phyloP scores from a whole-genome alignment of 2,113 vertebrate genomes.

The Lophura nycthemera region DNA sequence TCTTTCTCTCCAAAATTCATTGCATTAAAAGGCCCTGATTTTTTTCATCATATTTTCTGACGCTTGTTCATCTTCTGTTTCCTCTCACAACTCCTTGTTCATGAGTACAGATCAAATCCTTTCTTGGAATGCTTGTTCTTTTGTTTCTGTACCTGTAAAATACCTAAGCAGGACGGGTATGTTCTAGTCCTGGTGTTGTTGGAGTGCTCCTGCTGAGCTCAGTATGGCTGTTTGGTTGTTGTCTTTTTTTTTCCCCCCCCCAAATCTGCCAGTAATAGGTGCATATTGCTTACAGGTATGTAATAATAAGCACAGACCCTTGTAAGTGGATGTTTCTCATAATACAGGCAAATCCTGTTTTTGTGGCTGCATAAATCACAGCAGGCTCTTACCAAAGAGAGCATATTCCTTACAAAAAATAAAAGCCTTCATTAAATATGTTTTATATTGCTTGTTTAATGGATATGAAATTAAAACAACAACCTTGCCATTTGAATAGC shows the following conservation, averaged over 20 bases:
- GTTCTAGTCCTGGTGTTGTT: background rate
- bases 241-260: rapidly evolving
- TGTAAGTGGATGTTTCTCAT: background rate
- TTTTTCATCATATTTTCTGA: background rate
- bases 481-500: constrained; percentile 20
- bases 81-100: background rate
- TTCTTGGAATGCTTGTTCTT: background rate
- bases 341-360: background rate
- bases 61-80: background rate
- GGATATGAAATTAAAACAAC: background rate
- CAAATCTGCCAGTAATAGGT: background rate
- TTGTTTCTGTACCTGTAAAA: background rate
- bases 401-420: background rate
- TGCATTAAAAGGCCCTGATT: background rate
- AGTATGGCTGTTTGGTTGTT: background rate
- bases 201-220: background rate
- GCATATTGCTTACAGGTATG: background rate
- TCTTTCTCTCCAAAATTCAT: background rate
- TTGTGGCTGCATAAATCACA: background rate
- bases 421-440: background rate
- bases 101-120: background rate
- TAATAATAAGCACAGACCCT: background rate
- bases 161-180: background rate
- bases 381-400: background rate
- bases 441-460: background rate